Evolutionary conservation across 2,888 invertebrate genomes (phyloP), one percentile per base, ranked within the genome.

Genomic region (Lottia gigantea): DNA sequence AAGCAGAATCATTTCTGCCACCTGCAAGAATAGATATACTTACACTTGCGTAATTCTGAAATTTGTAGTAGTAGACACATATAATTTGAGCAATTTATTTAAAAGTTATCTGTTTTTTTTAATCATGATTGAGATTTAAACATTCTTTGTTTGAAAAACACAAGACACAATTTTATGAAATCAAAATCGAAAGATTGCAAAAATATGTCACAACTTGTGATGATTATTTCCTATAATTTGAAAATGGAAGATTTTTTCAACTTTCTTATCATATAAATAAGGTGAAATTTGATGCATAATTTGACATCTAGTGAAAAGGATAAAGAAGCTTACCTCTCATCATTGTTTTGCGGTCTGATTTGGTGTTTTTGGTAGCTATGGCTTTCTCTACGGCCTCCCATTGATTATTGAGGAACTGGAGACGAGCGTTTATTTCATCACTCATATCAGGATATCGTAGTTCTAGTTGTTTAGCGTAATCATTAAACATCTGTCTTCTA

Each of bases 341-440:
- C 82, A 88, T 83, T 63, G 80, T 79, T 40, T 80, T 77, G 47
- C 80, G 77, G 73, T 87, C 85, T 55, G 81, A 79, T 68, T 82
- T 72, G 73, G 92, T 80, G 55, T 83, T 78, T 45, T 78, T 76
- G 25, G 88, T 85, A 91, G 92, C 83, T 83, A 94, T 91, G 80
- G 93, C 91, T 82, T 92, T 90, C 77, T 93, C 92, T 72, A 95
- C 91, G 67, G 92, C 91, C 85, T 93, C 93, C 95, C 95, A 95
- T 89, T 94, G 94, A 72, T 92, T 91, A 86, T 93, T 94, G 76
- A 95, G 90, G 85, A 93, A 93, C 83, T 92, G 92, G 78, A 94
- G 91, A 77, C 93, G 91, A 92, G 93, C 93, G 67, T 91, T 91
- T 73, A 95, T 93, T 88, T 93, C 92, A 77, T 92, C 92, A 81